Base-by-base conservation (phyloP, 1,140 invertebrate species). In the Prorops nasuta region DNA sequence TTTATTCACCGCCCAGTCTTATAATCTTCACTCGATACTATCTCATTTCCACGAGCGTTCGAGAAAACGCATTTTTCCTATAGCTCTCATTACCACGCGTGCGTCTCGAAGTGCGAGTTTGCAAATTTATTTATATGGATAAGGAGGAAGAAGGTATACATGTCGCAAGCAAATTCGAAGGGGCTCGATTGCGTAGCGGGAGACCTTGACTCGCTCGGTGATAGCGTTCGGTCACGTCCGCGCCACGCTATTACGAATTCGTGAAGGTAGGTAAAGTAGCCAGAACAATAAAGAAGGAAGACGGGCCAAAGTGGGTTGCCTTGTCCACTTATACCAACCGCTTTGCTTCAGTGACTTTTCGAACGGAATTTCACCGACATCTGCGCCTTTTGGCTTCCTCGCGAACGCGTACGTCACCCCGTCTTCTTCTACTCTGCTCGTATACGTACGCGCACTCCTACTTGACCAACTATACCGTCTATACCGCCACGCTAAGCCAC, bases 301-400 rank as follows among this genome's bases (percentile, higher is more conserved):
- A 71, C 60, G 66, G 24, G 24, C 24, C 24, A 58, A 72, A 77
- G 74, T 74, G 72, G 68, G 67, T 76, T 76, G 71, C 65, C 75
- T 74, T 75, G 75, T 77, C 68, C 72, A 71, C 71, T 76, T 77
- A 76, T 77, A 66, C 71, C 67, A 67, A 59, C 57, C 59, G 70
- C 59, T 50, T 55, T 72, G 74, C 68, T 76, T 67, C 63, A 76
- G 72, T 76, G 69, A 78, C 64, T 74, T 65, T 67, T 63, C 67
- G 66, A 76, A 76, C 71, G 69, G 71, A 71, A 74, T 76, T 76
- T 71, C 67, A 71, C 68, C 60, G 66, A 75, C 75, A 76, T 77
- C 72, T 77, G 74, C 71, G 67, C 64, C 69, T 67, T 71, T 66
- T 63, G 54, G 51, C 62, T 55, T 43, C 54, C 54, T 43, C 37